Conservation (phyloP, 2,888 invertebrate genomes). For the Orthonevra nobilis region DNA sequence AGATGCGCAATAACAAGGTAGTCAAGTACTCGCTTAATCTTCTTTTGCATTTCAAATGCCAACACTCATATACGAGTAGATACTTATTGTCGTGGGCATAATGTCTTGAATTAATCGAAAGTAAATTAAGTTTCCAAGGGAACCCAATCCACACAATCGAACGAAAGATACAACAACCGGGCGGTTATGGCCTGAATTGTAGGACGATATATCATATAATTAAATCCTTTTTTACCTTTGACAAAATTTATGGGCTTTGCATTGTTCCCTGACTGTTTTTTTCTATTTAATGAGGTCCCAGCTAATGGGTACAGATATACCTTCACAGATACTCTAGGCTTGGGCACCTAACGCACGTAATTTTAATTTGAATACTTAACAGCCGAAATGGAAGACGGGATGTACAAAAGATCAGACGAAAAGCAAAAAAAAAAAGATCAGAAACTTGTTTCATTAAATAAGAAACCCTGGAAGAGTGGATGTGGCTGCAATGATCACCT, state of each 20-base stretch:
- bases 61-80: too few relatives aligned
- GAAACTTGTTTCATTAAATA: slow-evolving; percentile 35
- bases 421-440: neutral
- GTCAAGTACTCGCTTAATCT: slow-evolving; percentile 23
- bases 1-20: too few relatives aligned
- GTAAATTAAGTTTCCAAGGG: too few relatives aligned
- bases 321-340: neutral
- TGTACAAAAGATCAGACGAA: neutral
- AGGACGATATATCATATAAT: neutral
- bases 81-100: too few relatives aligned
- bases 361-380: neutral
- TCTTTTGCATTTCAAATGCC: slow-evolving; percentile 10
- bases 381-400: slow-evolving; percentile 14
- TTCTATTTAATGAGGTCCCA: neutral
- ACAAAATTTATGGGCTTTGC: slow-evolving; percentile 17
- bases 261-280: neutral
- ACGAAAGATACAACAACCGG: too few relatives aligned
- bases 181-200: too few relatives aligned
- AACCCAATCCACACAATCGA: too few relatives aligned
- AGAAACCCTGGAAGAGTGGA: slow-evolving; percentile 1
- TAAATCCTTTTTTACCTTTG: neutral
- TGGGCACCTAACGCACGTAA: neutral
- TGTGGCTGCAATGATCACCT: slow-evolving; percentile 33
- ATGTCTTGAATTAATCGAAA: too few relatives aligned
- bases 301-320: slow-evolving; percentile 7